Evolutionary conservation across 1,140 invertebrate genomes (phyloP).

Genomic region (Chelonus insularis): DNA sequence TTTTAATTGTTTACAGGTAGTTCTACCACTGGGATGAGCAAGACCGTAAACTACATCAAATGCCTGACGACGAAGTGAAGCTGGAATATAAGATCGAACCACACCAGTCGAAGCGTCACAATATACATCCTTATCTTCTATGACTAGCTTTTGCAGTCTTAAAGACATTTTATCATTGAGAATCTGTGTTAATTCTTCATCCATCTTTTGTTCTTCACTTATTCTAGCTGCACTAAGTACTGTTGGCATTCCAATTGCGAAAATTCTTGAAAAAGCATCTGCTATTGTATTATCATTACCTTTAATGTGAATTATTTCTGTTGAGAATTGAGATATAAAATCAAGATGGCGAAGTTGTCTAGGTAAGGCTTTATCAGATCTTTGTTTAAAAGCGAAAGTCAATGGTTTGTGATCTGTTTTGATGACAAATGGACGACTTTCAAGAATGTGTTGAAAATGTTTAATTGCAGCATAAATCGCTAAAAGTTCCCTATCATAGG

Average conservation of each 20-base stretch:
- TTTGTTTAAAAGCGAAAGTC: neutral
- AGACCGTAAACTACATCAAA: too few species aligned
- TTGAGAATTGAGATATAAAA: neutral
- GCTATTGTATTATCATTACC: neutral
- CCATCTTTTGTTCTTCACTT: neutral
- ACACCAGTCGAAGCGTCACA: too few species aligned
- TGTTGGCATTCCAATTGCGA: neutral
- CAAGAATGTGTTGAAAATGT: neutral
- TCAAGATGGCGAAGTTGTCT: neutral
- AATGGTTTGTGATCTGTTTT: constrained; percentile 6
- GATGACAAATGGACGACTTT: neutral
- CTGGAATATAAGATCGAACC: too few species aligned
- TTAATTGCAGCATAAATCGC: neutral
- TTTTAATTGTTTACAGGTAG: too few species aligned
- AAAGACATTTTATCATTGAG: too few species aligned
- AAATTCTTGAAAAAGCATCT: neutral
- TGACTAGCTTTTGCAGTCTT: too few species aligned
- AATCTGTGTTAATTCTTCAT: neutral
- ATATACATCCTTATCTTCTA: too few species aligned
- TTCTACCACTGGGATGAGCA: too few species aligned
- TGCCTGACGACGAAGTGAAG: too few species aligned
- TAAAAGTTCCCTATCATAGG: neutral
- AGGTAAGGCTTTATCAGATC: neutral
- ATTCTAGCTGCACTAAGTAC: neutral
- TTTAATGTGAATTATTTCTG: neutral